Conservation (phyloP, 1,140 invertebrate species). For the Dendrolimus kikuchii region DNA sequence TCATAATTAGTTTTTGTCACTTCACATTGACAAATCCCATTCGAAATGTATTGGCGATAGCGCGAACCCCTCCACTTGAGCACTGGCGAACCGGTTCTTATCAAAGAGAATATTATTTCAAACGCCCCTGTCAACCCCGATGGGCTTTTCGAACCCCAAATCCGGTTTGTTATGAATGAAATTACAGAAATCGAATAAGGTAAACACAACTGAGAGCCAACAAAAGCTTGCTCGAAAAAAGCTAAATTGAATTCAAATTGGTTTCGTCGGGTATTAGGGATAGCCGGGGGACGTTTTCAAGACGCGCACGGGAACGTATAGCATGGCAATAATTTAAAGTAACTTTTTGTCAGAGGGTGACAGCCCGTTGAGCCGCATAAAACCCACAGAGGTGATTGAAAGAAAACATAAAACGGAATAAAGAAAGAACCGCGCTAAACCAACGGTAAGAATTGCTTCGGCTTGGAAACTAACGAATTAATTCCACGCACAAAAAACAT, state of each 20-base stretch:
- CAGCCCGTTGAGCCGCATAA: conserved; percentile 34
- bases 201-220: conserved; percentile 70
- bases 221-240: conserved; percentile 69
- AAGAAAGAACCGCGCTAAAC: conserved; percentile 1
- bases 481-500: background rate
- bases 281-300: conserved; percentile 60
- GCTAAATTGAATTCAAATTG: conserved; percentile 72
- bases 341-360: conserved; percentile 53
- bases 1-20: conserved; percentile 71
- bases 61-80: conserved; percentile 54
- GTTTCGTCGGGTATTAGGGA: conserved; percentile 68
- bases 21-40: conserved; percentile 66
- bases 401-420: conserved; percentile 35
- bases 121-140: conserved; percentile 67
- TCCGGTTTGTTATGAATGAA: conserved; percentile 72
- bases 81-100: conserved; percentile 58
- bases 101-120: conserved; percentile 72
- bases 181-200: conserved; percentile 72
- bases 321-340: conserved; percentile 56
- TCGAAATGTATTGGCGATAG: conserved; percentile 40
- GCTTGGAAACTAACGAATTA: no score
- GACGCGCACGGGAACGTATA: conserved; percentile 44
- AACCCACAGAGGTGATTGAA: conserved; percentile 41
- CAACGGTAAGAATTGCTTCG: background rate
- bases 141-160: conserved; percentile 64